phyloP scores from a whole-genome alignment of 2,113 vertebrate species.

The Hippotragus niger region DNA sequence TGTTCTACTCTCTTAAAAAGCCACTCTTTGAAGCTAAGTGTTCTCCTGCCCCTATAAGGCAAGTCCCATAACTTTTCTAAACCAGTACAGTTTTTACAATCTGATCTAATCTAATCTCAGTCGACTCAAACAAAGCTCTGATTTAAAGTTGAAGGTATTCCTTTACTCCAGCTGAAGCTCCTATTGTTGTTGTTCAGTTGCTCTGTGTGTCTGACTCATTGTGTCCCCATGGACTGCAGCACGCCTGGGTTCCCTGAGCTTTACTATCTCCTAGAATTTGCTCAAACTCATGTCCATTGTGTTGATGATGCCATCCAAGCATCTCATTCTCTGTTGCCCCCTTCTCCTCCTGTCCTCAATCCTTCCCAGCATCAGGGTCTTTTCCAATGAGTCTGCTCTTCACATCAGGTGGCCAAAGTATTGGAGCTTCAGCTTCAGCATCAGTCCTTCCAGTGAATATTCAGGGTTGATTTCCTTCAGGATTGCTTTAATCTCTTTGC shows the following conservation, averaged over 20 bases:
- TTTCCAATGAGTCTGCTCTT: neutral
- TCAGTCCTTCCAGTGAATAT: neutral
- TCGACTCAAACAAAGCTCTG: neutral
- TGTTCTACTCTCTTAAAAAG: neutral
- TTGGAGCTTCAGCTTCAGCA: neutral
- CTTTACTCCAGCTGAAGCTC: neutral
- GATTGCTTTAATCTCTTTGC: neutral
- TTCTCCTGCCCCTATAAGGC: neutral
- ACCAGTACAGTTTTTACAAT: neutral
- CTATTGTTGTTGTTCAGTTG: neutral
- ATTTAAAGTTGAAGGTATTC: neutral
- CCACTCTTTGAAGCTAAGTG: neutral
- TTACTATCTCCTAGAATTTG: neutral
- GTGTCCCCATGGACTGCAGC: neutral
- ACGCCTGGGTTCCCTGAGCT: neutral
- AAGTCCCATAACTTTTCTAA: neutral
- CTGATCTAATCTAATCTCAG: neutral
- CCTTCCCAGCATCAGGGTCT: neutral
- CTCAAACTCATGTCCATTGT: neutral
- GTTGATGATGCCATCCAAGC: neutral
- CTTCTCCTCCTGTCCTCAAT: neutral
- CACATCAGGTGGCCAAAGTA: neutral
- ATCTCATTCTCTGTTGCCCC: neutral
- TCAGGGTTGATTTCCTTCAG: neutral
- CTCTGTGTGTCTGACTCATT: neutral